Conservation (phyloP, 2,113 vertebrate genomes). For the Arizona elegans region DNA sequence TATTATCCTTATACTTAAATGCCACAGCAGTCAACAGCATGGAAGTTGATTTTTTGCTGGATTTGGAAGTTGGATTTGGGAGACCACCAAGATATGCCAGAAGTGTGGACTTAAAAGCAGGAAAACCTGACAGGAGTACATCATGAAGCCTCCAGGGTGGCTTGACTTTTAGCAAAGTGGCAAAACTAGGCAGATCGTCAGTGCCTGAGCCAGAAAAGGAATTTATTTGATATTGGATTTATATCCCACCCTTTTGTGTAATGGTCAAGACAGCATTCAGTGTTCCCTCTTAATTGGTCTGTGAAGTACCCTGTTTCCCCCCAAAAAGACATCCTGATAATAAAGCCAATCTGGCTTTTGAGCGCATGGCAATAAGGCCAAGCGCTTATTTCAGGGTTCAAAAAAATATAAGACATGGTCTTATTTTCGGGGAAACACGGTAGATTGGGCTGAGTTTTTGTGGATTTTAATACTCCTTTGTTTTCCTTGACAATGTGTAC, state of each 20-base stretch:
- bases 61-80: background rate
- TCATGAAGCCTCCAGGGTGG: background rate
- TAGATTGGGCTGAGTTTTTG: background rate
- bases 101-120: background rate
- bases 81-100: background rate
- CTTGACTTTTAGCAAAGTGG: background rate
- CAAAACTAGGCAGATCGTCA: background rate
- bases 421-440: too few species aligned
- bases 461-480: background rate
- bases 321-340: too few species aligned
- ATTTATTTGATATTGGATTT: background rate
- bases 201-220: background rate
- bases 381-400: too few species aligned
- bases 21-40: background rate
- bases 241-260: background rate
- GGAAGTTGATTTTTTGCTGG: background rate
- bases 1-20: background rate
- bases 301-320: background rate
- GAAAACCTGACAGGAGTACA: background rate
- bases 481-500: background rate
- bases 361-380: too few species aligned
- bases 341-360: too few species aligned
- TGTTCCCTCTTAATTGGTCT: background rate
- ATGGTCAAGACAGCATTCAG: background rate
- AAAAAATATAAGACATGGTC: too few species aligned